Evolutionary conservation across 2,113 vertebrate genomes (phyloP).

Genomic region (Malurus elegans): DNA sequence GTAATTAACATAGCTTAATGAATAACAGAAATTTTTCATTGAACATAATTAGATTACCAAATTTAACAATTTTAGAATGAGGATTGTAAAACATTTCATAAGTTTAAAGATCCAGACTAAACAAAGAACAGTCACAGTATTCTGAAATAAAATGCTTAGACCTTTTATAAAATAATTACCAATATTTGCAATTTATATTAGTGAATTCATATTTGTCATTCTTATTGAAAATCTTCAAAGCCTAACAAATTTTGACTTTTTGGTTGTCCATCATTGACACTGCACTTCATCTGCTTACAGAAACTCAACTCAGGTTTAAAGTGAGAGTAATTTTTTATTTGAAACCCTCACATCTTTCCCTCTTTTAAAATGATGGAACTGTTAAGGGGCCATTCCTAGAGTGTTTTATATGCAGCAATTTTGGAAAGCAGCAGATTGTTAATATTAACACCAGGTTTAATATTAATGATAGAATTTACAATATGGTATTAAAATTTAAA

Average conservation of each 20-base stretch:
- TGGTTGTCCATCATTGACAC: not conserved
- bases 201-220: not conserved
- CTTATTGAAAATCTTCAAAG: not conserved
- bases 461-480: conserved; percentile 15
- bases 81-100: not conserved
- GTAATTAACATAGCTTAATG: not conserved
- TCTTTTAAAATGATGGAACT: not conserved
- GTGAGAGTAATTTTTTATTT: not conserved
- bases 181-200: not conserved
- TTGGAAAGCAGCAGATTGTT: not conserved
- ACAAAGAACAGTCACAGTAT: not conserved
- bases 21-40: not conserved
- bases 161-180: not conserved
- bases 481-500: not conserved
- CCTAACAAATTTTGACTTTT: not conserved
- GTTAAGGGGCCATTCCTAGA: not conserved
- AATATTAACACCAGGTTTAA: conserved; percentile 10
- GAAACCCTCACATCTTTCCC: not conserved
- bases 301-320: not conserved
- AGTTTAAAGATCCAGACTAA: not conserved
- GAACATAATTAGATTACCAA: not conserved
- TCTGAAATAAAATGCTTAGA: not conserved
- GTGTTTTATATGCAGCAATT: not conserved
- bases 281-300: not conserved
- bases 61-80: not conserved